A percentile compares a stretch with the other conserved stretches of the same genome.
These are phyloP conservation scores for Phymatocera aterrima DNA, from an alignment of 2,888 invertebrate species.

Conservation along the genomic window DNA sequence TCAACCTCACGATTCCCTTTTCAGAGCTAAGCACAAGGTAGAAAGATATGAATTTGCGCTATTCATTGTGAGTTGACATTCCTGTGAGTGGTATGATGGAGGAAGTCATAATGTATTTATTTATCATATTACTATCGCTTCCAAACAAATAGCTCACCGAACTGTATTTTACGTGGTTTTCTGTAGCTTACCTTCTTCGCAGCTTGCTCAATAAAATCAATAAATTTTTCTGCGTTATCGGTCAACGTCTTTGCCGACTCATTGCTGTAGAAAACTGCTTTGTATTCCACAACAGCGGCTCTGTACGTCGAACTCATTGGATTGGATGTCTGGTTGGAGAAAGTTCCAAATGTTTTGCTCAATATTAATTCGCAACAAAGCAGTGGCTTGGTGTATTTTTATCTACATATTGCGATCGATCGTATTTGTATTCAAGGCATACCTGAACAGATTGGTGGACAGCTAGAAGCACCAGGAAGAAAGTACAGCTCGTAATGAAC, in stretches of 20 bases:
- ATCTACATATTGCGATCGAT: neutral
- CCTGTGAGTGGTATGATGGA: too few species aligned
- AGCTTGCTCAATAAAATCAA: slow-evolving; percentile 49
- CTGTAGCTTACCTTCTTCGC: slow-evolving; percentile 42
- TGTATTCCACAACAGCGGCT: slow-evolving; percentile 59
- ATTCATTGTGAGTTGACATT: too few species aligned
- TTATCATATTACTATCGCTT: too few species aligned
- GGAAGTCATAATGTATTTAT: too few species aligned
- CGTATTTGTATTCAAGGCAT: neutral
- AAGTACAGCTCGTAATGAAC: neutral
- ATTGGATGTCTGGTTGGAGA: neutral
- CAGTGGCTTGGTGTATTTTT: too few species aligned
- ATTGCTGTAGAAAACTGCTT: slow-evolving; percentile 32
- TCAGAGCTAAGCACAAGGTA: too few species aligned
- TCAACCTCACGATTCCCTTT: too few species aligned
- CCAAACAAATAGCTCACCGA: too few species aligned
- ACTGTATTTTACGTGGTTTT: too few species aligned
- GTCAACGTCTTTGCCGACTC: slow-evolving; percentile 36
- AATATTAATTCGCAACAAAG: neutral
- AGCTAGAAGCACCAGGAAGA: neutral
- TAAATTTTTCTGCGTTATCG: slow-evolving; percentile 48
- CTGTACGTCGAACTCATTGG: slow-evolving; percentile 47
- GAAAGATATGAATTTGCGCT: too few species aligned
- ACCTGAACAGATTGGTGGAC: neutral
- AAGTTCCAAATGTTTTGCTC: neutral